Evolutionary conservation across 2,113 vertebrate species (phyloP), one percentile per base, ranked within the genome.

Genomic region (Forbesichthys papilliferus): DNA sequence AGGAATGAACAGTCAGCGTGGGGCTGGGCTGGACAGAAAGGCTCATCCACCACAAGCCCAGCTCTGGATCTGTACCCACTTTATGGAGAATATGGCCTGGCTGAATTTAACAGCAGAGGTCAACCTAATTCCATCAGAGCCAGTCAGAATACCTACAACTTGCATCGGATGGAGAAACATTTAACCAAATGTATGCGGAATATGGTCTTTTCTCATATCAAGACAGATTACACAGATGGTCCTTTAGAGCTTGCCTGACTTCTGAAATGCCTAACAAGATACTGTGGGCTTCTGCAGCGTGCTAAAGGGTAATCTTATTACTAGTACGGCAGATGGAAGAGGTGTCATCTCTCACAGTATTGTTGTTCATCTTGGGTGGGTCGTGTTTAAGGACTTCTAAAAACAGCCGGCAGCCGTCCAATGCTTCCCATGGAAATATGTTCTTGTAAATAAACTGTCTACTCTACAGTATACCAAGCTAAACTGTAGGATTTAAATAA

Each of bases 241-340:
- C 80, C 73, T 55, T 78, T 51, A 78, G 74, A 78, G 82, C 82
- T 81, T 74, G 77, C 68, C 72, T 66, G 78, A 69, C 78, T 79
- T 86, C 78, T 82, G 67, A 79, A 87, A 83, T 71, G 80, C 71
- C 78, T 85, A 75, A 69, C 75, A 60, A 47, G 69, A 85, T 82
- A 82, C 84, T 83, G 72, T 18, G 33, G 82, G 66, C 70, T 55
- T 72, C 57, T 8, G 74, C 75, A 34, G 55, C 66, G 70, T 68
- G 70, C 74, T 74, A 73, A 77, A 84, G 82, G 77, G 80, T 88
- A 88, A 87, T 90, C 83, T 87, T 81, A 86, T 85, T 81, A 86
- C 68, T 46, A 66, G 64, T 61, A 66, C n/a, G 52, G 78, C 83
- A 89, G 85, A 86, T 87, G 87, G 87, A 77, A 71, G 76, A 79